Evolutionary conservation across 2,888 invertebrate genomes (phyloP).

Genomic region (Chydorus sphaericus): DNA sequence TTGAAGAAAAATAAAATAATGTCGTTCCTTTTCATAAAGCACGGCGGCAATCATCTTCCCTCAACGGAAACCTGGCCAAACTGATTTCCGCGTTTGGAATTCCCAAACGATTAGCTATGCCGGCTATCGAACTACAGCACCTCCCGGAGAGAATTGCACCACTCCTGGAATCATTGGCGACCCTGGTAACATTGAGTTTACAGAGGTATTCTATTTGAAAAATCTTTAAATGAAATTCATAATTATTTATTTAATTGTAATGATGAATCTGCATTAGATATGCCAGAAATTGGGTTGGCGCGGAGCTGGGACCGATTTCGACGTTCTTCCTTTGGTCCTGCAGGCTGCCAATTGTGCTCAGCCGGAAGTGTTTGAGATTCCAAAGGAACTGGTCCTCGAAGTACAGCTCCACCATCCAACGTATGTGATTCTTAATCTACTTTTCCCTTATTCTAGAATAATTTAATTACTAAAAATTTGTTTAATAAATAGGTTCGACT

Average conservation of each 20-base stretch:
- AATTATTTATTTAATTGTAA: neutral
- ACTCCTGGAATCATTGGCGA: conserved; percentile 75
- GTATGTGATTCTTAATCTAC: conserved; percentile 44
- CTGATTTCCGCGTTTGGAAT: conserved; percentile 91
- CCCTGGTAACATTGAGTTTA: conserved; percentile 76
- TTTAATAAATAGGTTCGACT: conserved; percentile 67
- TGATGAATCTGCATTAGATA: conserved; percentile 39
- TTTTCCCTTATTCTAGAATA: neutral
- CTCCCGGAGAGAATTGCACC: neutral
- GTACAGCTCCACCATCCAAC: conserved; percentile 74
- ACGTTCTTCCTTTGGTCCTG: conserved; percentile 75
- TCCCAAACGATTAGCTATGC: conserved; percentile 79
- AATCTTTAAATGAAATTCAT: neutral
- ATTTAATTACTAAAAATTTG: neutral
- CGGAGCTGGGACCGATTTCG: conserved; percentile 62
- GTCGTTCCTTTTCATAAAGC: conserved; percentile 34
- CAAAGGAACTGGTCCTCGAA: conserved; percentile 71
- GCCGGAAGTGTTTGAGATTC: conserved; percentile 88
- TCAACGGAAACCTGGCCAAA: conserved; percentile 71
- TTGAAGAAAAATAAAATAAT: neutral
- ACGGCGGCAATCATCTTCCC: conserved; percentile 95
- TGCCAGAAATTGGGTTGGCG: conserved; percentile 86
- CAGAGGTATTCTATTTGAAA: conserved; percentile 48
- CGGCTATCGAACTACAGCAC: conserved; percentile 45
- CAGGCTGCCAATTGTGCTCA: conserved; percentile 88